A percentile compares a stretch with the other conserved stretches of the same genome.
These are phyloP conservation scores for Pyralis farinalis DNA, from an alignment of 2,888 invertebrate genomes.

Conservation along the genomic window DNA sequence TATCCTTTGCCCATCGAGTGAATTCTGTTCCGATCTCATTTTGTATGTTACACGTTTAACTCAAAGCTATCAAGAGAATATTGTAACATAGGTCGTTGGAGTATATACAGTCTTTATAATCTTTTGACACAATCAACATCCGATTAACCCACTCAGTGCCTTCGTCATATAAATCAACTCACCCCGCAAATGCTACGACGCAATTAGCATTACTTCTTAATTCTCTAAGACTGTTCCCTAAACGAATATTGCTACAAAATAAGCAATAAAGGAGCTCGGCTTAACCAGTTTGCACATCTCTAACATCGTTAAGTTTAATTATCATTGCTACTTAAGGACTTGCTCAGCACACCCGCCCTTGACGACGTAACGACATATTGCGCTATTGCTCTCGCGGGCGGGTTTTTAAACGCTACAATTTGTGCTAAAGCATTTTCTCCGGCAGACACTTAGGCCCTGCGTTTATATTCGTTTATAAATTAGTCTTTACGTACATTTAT, in stretches of 20 bases:
- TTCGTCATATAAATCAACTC: constrained; percentile 36
- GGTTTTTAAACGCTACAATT: constrained; percentile 6
- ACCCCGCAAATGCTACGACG: constrained; percentile 18
- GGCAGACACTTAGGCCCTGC: too few relatives aligned
- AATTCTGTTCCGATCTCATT: too few relatives aligned
- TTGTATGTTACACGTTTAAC: too few relatives aligned
- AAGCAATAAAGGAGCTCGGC: constrained; percentile 61
- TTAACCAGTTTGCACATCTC: constrained; percentile 69
- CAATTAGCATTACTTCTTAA: constrained; percentile 65
- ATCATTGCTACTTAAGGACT: constrained; percentile 60
- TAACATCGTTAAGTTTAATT: constrained; percentile 66
- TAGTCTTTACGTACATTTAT: too few relatives aligned
- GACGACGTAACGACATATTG: constrained; percentile 28
- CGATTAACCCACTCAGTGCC: neutral
- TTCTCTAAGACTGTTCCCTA: constrained; percentile 47
- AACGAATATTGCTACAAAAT: constrained; percentile 67
- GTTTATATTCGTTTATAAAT: too few relatives aligned
- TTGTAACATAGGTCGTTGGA: too few relatives aligned
- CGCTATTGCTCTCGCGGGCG: constrained; percentile 24
- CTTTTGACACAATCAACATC: neutral
- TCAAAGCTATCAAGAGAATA: too few relatives aligned
- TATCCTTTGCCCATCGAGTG: too few relatives aligned
- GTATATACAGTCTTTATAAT: too few relatives aligned
- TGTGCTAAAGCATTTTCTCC: neutral
- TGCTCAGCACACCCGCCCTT: constrained; percentile 28